Evolutionary conservation across 2,888 invertebrate genomes (phyloP).

Genomic region (Andrena haemorrhoa): DNA sequence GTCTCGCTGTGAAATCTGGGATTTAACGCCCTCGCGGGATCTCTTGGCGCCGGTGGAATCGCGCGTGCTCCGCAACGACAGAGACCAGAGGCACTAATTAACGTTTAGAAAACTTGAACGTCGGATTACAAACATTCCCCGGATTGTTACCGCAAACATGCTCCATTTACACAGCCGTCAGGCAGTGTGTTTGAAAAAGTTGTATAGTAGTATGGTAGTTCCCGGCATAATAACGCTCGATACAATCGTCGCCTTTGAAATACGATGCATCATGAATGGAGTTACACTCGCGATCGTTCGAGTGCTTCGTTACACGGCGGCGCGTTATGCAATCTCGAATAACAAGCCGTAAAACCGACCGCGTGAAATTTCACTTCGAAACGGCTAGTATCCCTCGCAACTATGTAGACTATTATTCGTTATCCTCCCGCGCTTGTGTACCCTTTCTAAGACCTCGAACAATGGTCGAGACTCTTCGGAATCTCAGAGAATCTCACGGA

Average conservation of each 20-base stretch:
- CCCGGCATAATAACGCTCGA: conserved; percentile 1
- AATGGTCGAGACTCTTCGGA: not conserved
- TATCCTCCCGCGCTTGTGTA: not conserved
- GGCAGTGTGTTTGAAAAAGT: conserved; percentile 31
- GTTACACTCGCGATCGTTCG: conserved; percentile 47
- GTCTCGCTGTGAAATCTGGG: conserved; percentile 47
- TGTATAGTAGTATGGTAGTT: not conserved
- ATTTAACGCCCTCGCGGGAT: conserved; percentile 55
- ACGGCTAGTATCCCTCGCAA: conserved; percentile 7
- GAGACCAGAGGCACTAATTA: conserved; percentile 9
- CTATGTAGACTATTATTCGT: not conserved
- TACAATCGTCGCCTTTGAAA: conserved; percentile 45
- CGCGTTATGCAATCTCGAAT: conserved; percentile 50
- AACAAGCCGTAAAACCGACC: conserved; percentile 44
- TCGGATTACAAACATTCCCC: conserved; percentile 23
- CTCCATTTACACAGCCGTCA: conserved; percentile 27
- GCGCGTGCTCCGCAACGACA: not conserved
- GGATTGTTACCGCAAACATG: conserved; percentile 5
- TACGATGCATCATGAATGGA: conserved; percentile 56
- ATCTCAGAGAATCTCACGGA: too few species aligned
- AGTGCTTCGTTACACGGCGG: conserved; percentile 53
- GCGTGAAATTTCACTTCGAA: conserved; percentile 40
- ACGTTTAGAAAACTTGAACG: conserved; percentile 21
- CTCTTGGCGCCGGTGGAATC: not conserved
- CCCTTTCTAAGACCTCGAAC: too few species aligned